Conservation (phyloP, 2,888 invertebrate species). For the Laspeyria flexula region DNA sequence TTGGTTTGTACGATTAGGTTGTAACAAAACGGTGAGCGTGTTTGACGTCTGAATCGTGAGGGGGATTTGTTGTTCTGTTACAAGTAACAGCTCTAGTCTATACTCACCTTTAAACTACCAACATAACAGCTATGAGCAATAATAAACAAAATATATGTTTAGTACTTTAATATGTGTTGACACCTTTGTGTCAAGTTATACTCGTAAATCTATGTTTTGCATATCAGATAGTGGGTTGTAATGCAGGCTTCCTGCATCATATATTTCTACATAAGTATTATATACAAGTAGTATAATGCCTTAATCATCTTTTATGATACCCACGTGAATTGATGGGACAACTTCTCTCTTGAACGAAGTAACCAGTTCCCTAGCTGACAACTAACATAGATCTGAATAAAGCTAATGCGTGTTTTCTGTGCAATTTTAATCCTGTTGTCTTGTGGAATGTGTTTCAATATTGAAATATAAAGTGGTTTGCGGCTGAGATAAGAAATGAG, state of each 20-base stretch:
- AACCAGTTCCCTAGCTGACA: conserved; percentile 9
- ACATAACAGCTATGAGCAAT: no score
- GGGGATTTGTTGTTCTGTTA: no score
- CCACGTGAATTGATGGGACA: conserved; percentile 8
- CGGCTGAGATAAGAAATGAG: not conserved
- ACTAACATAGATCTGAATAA: conserved; percentile 4
- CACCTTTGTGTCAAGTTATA: no score
- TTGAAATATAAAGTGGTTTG: not conserved
- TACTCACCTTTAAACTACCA: no score
- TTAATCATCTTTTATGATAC: conserved; percentile 17
- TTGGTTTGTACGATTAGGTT: no score
- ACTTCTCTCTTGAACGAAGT: conserved; percentile 1
- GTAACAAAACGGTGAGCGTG: no score
- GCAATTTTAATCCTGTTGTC: not conserved
- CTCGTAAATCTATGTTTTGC: not conserved
- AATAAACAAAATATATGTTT: no score
- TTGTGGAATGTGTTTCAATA: not conserved
- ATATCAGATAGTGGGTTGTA: not conserved
- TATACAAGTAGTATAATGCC: conserved; percentile 5
- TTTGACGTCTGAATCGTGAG: no score
- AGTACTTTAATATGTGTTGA: no score
- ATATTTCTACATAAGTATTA: not conserved
- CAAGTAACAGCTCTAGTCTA: no score
- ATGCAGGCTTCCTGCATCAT: conserved; percentile 5
- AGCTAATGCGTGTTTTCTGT: conserved; percentile 5